Conservation (phyloP, 2,797 vertebrate genomes). For the Neosilurus hyrtlii region DNA sequence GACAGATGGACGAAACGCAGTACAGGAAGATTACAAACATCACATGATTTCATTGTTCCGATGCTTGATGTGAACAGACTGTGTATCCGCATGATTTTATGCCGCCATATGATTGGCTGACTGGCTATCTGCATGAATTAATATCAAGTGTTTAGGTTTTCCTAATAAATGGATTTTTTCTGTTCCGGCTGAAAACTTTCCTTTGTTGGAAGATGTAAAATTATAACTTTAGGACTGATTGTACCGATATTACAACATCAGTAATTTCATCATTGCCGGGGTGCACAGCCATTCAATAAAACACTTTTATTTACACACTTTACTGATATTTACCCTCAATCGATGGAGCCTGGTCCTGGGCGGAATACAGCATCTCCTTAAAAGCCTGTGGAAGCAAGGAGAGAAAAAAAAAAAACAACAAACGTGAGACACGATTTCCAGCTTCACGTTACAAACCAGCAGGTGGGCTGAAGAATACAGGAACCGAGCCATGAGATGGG, state of each 20-base stretch:
- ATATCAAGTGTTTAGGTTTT: background rate
- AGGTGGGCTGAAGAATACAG: constrained; percentile 28
- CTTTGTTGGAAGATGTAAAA: background rate
- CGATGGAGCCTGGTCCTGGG: constrained; percentile 98
- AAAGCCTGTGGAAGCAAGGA: constrained; percentile 79
- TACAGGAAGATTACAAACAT: background rate
- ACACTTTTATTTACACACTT: background rate
- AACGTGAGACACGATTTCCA: constrained; percentile 29
- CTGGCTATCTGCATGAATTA: background rate
- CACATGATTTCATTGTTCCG: background rate
- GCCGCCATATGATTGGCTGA: background rate
- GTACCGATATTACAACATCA: too few relatives aligned
- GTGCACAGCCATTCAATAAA: background rate
- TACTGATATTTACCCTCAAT: constrained; percentile 85
- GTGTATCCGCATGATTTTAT: background rate
- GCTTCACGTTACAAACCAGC: constrained; percentile 40
- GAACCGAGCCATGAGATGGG: constrained; percentile 25
- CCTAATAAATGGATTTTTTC: background rate
- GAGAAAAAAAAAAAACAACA: constrained; percentile 47
- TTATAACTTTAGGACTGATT: background rate
- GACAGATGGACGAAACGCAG: background rate
- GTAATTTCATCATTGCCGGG: too few relatives aligned
- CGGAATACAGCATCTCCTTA: constrained; percentile 97
- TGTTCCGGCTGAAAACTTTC: background rate
- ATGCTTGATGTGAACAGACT: background rate